A percentile compares a stretch with the other conserved stretches of the same genome.
Conservation (phyloP, 92 coral and sea anemone genomes). For the Plumapathes pennacea region DNA sequence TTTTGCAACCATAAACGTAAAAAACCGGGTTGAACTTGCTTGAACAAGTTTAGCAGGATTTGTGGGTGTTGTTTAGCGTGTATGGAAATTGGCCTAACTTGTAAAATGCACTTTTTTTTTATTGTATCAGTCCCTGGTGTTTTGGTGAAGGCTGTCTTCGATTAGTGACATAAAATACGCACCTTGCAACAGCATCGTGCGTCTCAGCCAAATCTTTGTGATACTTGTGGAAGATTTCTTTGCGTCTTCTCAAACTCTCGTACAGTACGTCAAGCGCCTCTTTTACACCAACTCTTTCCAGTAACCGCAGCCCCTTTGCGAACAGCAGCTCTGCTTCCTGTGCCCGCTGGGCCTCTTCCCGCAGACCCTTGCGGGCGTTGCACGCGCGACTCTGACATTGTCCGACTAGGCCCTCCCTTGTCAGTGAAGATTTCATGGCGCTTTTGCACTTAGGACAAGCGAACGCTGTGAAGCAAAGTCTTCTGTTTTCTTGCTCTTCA, state of each 20-base stretch:
- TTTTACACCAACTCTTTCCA: constrained; percentile 76
- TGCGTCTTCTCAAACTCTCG: constrained; percentile 83
- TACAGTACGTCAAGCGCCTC: constrained; percentile 77
- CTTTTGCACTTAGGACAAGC: constrained; percentile 84
- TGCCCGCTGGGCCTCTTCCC: constrained; percentile 61
- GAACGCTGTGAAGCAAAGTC: constrained; percentile 80
- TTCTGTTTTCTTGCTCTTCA: constrained; percentile 83
- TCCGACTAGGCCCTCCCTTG: constrained; percentile 39
- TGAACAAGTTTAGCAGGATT: no score
- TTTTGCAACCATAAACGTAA: no score
- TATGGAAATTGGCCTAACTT: no score
- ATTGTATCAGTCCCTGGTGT: not conserved
- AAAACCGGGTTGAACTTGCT: no score
- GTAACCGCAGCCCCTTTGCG: constrained; percentile 59
- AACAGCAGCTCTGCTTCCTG: constrained; percentile 81
- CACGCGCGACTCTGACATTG: constrained; percentile 80
- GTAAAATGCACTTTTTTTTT: not conserved
- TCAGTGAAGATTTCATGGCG: constrained; percentile 60
- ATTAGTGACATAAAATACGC: not conserved
- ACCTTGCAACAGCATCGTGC: constrained; percentile 97
- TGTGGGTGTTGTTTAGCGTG: no score
- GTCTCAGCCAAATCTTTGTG: constrained; percentile 95
- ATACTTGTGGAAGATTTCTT: constrained; percentile 68
- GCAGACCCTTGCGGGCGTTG: constrained; percentile 54
- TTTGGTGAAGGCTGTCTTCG: not conserved